A percentile compares a stretch with the other conserved stretches of the same genome.
Evolutionary conservation across 1,140 invertebrate species (phyloP).

Genomic region (Pomacea maculata): DNA sequence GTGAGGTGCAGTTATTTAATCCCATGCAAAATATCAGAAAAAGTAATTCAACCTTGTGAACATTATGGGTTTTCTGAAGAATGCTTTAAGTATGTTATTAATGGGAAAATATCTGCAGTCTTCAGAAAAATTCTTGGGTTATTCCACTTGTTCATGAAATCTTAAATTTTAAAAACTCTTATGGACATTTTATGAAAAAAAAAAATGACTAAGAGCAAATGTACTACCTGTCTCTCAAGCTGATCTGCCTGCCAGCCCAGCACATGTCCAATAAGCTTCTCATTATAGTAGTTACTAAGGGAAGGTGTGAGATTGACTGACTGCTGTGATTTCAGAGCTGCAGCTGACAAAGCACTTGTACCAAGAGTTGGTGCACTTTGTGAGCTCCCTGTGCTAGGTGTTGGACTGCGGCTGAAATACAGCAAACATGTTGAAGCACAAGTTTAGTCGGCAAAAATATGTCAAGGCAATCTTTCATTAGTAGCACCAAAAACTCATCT

Average conservation of each 20-base stretch:
- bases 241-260: conserved; percentile 91
- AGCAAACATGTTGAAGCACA: not conserved
- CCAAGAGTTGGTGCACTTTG: conserved; percentile 45
- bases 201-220: not conserved
- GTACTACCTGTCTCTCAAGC: conserved; percentile 87
- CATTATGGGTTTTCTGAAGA: too few species aligned
- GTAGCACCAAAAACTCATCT: too few species aligned
- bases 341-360: conserved; percentile 45
- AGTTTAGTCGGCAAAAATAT: too few species aligned
- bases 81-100: too few species aligned
- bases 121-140: not conserved
- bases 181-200: not conserved
- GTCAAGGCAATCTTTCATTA: too few species aligned
- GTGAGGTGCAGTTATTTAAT: too few species aligned
- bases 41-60: too few species aligned
- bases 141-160: not conserved
- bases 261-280: conserved; percentile 90
- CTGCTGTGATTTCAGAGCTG: conserved; percentile 55
- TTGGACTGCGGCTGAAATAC: conserved; percentile 64
- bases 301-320: conserved; percentile 78
- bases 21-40: too few species aligned
- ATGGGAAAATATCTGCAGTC: not conserved
- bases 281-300: conserved; percentile 89
- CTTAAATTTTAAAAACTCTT: too few species aligned
- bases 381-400: conserved; percentile 62